Evolutionary conservation across 2,888 invertebrate species (phyloP), one percentile per base, ranked within the genome.

Genomic region (Drosophila tripunctata): DNA sequence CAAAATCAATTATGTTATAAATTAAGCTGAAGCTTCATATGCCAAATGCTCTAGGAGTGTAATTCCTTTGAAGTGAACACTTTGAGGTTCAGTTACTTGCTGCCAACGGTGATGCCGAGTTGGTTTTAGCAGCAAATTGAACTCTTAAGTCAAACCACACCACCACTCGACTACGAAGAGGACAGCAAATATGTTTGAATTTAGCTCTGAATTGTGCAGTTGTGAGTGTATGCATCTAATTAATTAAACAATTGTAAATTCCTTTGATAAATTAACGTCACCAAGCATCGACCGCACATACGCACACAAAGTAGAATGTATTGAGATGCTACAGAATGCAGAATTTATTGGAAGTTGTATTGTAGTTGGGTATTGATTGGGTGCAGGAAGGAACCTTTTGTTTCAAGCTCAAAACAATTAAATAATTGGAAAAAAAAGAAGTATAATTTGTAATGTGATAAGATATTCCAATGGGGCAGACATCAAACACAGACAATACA

Each of bases 191-290:
- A 48, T 52, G 56, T 66, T 60, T 31, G 60, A 70, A n/a, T n/a
- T n/a, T n/a, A n/a, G n/a, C n/a, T 71, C 55, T 51, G 44, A 40
- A 19, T 41, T 21, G 5, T 30, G 22, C n/a, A 10, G 27, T 14
- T 10, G 10, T 40, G 36, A 6, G 35, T 54, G 40, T 35, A 6
- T 40, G 58, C 51, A 70, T 48, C 78, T 76, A 78, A 84, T 82
- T 88, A 87, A 78, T 88, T 80, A 74, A 80, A 78, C 80, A 80
- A 81, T 83, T 75, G 67, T 47, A 75, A 86, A 75, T 82, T 76
- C 77, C 81, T 88, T 86, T 87, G 80, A 84, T 74, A 82, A 88
- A 86, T 86, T 86, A 86, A 75, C 73, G 75, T 79, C 71, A 75
- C 60, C 79, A 69, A 70, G 76, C 73, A 65, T 45, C 67, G 78